phyloP scores from a whole-genome alignment of 2,797 vertebrate genomes.

The Galaxias olidus region DNA sequence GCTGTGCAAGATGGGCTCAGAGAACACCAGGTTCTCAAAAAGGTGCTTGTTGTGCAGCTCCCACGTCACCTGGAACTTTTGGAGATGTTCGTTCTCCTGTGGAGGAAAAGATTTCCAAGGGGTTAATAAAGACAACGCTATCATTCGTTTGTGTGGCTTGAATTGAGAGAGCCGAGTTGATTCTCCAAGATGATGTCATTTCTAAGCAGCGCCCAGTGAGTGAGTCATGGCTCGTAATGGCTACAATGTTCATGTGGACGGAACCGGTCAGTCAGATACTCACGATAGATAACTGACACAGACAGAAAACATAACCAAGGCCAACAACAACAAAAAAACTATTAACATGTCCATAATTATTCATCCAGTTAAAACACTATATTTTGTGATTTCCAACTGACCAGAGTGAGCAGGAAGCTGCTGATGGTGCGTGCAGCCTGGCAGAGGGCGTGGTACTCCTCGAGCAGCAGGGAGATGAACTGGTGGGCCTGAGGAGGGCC shows the following conservation, averaged over 20 bases:
- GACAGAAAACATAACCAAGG: no score
- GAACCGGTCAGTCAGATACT: no score
- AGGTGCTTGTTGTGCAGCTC: constrained; percentile 98
- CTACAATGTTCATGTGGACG: no score
- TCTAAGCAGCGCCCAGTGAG: no score
- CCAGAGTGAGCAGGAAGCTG: constrained; percentile 95
- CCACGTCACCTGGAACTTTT: constrained; percentile 98
- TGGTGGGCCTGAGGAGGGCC: constrained; percentile 93
- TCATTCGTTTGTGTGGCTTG: no score
- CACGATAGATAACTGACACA: no score
- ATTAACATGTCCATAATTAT: no score
- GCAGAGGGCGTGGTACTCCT: constrained; percentile 94
- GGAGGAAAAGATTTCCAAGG: constrained; percentile 1
- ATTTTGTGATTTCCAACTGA: constrained; percentile 58
- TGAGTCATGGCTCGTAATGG: no score
- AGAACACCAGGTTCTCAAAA: constrained; percentile 97
- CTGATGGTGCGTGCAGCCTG: constrained; percentile 97
- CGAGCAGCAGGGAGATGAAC: constrained; percentile 93
- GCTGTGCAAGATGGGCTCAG: constrained; percentile 92
- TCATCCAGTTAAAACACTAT: background rate
- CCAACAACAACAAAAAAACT: no score
- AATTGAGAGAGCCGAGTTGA: no score
- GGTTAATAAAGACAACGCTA: no score
- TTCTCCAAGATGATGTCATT: no score
- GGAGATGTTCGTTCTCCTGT: constrained; percentile 95